Percentiles rank a stretch among this genome's conserved stretches.
These are phyloP conservation scores for Camponotus floridanus DNA, from an alignment of 1,140 invertebrate genomes.

Conservation along the genomic window DNA sequence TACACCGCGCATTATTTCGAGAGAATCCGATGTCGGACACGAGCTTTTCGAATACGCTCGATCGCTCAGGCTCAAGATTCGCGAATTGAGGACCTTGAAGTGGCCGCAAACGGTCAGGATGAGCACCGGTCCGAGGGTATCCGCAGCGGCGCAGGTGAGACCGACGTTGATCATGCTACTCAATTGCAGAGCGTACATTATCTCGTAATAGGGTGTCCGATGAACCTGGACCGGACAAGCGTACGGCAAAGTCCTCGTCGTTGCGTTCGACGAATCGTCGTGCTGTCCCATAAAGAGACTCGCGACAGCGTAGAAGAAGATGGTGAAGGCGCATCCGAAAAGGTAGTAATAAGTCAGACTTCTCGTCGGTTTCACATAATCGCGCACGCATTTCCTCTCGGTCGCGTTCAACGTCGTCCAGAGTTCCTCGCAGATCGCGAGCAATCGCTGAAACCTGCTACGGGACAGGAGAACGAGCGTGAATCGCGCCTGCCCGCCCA, in stretches of 20 bases:
- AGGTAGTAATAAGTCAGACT: constrained; percentile 69
- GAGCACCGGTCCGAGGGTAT: constrained; percentile 71
- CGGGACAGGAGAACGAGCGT: constrained; percentile 61
- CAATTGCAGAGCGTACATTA: constrained; percentile 66
- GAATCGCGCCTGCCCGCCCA: constrained; percentile 72
- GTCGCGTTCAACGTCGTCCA: constrained; percentile 57
- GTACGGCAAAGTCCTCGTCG: constrained; percentile 65
- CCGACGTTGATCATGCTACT: constrained; percentile 60
- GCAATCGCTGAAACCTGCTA: constrained; percentile 51
- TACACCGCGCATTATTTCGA: neutral
- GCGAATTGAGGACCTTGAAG: constrained; percentile 65
- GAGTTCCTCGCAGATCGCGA: constrained; percentile 62
- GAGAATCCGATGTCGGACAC: too few relatives aligned
- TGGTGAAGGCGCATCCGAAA: constrained; percentile 69
- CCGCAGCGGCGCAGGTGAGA: constrained; percentile 66
- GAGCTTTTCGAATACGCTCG: neutral
- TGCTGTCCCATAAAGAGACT: constrained; percentile 46
- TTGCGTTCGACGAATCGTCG: constrained; percentile 9
- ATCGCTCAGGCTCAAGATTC: constrained; percentile 37
- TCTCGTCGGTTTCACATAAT: constrained; percentile 62
- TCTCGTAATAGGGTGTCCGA: constrained; percentile 72
- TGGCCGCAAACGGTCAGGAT: constrained; percentile 68
- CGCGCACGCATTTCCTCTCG: constrained; percentile 63
- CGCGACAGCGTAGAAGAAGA: constrained; percentile 69
- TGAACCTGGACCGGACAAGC: constrained; percentile 60